Evolutionary conservation across 2,113 vertebrate species (phyloP).

Genomic region (Echinops telfairi): DNA sequence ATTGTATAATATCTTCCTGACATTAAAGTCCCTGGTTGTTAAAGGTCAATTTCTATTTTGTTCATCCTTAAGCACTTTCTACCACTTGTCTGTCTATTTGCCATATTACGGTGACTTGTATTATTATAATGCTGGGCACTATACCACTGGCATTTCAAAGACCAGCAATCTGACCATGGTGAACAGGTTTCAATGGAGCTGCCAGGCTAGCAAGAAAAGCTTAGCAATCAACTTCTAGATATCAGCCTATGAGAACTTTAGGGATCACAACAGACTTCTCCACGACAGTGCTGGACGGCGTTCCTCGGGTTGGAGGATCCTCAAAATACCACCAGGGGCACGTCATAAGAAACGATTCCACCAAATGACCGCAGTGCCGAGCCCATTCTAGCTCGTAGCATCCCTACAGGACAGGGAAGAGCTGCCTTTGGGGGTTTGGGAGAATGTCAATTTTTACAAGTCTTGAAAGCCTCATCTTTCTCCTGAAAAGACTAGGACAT

Average conservation of each 20-base stretch:
- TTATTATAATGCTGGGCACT: not conserved
- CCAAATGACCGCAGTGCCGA: too few species aligned
- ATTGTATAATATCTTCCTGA: not conserved
- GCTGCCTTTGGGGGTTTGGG: too few species aligned
- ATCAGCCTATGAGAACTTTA: not conserved
- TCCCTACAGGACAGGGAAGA: too few species aligned
- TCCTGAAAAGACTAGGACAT: not conserved
- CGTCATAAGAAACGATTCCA: not conserved
- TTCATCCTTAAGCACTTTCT: not conserved
- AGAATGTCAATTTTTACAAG: too few species aligned
- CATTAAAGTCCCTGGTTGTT: not conserved
- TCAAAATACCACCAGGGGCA: not conserved
- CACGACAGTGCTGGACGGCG: not conserved
- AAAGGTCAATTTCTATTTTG: slow-evolving; percentile 14
- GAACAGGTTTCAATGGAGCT: not conserved
- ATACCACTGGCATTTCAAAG: not conserved
- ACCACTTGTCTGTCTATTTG: not conserved
- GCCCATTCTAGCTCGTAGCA: too few species aligned
- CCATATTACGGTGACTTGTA: not conserved
- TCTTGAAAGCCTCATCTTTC: too few species aligned
- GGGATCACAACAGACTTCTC: not conserved
- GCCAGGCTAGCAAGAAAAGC: not conserved
- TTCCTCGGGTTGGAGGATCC: not conserved
- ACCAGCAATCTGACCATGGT: not conserved
- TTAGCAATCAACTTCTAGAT: not conserved